These are phyloP conservation scores for Magallana angulata DNA, from an alignment of 1,140 invertebrate species.

Conservation along the genomic window DNA sequence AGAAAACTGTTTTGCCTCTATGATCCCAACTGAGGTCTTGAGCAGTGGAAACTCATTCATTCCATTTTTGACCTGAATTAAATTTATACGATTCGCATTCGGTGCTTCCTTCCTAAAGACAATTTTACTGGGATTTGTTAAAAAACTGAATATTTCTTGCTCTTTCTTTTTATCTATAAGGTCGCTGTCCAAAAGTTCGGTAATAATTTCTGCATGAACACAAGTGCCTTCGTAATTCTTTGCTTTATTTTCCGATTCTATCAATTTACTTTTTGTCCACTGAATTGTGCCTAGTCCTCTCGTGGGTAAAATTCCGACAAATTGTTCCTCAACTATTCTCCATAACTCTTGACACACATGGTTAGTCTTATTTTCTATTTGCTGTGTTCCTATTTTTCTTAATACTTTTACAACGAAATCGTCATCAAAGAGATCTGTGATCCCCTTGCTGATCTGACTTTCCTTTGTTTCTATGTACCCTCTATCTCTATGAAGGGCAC, in stretches of 20 bases:
- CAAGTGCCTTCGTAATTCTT: background rate
- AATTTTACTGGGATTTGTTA: background rate
- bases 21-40: slow-evolving; percentile 36
- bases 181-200: background rate
- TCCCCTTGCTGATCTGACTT: too few species aligned
- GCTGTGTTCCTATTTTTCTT: too few species aligned
- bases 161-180: background rate
- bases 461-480: too few species aligned
- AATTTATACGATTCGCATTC: too few species aligned
- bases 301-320: too few species aligned
- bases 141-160: background rate
- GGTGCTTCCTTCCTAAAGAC: background rate
- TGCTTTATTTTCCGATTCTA: too few species aligned
- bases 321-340: too few species aligned
- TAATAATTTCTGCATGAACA: background rate
- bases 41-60: slow-evolving; percentile 11
- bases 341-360: too few species aligned
- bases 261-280: background rate
- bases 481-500: too few species aligned
- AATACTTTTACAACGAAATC: too few species aligned
- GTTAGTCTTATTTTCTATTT: too few species aligned
- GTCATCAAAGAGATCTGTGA: too few species aligned
- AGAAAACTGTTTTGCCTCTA: slow-evolving; percentile 45
- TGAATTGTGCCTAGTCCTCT: background rate
- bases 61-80: background rate